phyloP scores from a whole-genome alignment of 2,797 vertebrate species.

The Echiichthys vipera region DNA sequence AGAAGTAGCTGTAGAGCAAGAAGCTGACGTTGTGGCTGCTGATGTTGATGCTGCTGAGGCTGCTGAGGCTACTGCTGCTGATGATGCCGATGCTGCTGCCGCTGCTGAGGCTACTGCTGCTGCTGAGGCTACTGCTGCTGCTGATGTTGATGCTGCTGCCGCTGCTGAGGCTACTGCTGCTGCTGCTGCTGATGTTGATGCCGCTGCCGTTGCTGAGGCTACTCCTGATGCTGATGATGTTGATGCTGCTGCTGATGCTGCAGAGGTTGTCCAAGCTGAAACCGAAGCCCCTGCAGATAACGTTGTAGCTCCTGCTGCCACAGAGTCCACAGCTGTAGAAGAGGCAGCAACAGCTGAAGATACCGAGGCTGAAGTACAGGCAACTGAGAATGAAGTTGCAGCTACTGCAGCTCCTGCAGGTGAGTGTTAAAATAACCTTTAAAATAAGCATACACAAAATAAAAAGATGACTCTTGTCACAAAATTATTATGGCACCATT shows the following conservation, averaged over 20 bases:
- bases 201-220: constrained; percentile 2
- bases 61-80: constrained; percentile 14
- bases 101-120: constrained; percentile 27
- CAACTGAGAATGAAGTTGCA: constrained; percentile 67
- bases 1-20: constrained; percentile 54
- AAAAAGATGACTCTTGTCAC: background rate
- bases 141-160: background rate
- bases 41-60: constrained; percentile 3
- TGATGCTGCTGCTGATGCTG: constrained; percentile 20
- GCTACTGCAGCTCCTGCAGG: constrained; percentile 70
- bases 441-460: background rate
- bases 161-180: background rate
- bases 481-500: background rate
- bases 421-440: constrained; percentile 37
- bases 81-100: background rate
- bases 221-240: constrained; percentile 7
- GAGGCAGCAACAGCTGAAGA: constrained; percentile 50
- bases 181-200: background rate
- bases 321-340: constrained; percentile 55
- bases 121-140: constrained; percentile 12
- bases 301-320: constrained; percentile 51
- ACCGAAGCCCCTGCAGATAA: constrained; percentile 64
- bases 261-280: constrained; percentile 51
- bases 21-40: constrained; percentile 27
- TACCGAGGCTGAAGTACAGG: constrained; percentile 68